Conservation (phyloP, 92 coral and sea anemone genomes). For the Meandrina meandrites region DNA sequence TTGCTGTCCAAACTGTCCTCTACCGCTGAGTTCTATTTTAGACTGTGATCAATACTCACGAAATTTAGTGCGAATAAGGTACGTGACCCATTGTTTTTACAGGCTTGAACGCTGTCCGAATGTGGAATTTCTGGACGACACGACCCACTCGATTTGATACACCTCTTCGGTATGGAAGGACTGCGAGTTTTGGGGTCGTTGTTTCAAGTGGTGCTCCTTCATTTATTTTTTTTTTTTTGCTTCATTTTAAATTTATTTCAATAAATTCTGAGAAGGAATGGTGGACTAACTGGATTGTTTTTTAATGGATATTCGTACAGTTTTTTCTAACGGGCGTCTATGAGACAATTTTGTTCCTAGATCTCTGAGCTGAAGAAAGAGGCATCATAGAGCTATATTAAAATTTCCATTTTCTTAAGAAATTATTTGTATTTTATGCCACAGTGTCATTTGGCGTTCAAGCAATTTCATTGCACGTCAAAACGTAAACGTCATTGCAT, state of each 20-base stretch:
- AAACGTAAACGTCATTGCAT: not conserved
- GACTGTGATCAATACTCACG: too few relatives aligned
- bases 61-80: too few relatives aligned
- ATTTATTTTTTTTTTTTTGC: too few relatives aligned
- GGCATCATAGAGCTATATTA: not conserved
- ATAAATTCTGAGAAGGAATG: not conserved
- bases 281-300: not conserved
- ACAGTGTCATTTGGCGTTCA: not conserved
- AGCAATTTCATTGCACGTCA: not conserved
- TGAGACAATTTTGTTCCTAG: not conserved
- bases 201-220: too few relatives aligned
- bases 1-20: too few relatives aligned
- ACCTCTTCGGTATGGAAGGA: too few relatives aligned
- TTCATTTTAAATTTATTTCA: not conserved
- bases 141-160: too few relatives aligned
- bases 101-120: too few relatives aligned
- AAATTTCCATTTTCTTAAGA: not conserved
- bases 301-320: not conserved
- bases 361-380: not conserved
- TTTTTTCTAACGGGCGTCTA: not conserved
- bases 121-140: too few relatives aligned
- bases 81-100: too few relatives aligned
- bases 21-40: too few relatives aligned
- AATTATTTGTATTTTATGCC: not conserved
- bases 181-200: too few relatives aligned